Evolutionary conservation across 2,797 vertebrate genomes (phyloP).

Genomic region (Onychomys leucogaster): DNA sequence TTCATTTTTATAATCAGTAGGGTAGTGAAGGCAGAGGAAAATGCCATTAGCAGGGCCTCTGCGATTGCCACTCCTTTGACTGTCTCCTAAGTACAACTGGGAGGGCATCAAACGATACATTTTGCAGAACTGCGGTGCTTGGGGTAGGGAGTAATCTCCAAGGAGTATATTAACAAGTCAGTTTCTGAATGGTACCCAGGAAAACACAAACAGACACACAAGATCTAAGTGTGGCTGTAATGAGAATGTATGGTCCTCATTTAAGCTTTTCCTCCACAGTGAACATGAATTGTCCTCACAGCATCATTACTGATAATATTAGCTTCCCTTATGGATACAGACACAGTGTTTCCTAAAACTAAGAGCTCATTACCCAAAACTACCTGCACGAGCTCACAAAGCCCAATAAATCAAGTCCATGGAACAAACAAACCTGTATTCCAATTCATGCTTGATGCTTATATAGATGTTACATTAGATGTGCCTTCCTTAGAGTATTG

Average conservation of each 20-base stretch:
- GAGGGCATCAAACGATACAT: background rate
- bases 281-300: conserved; percentile 46
- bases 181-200: conserved; percentile 7
- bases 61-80: background rate
- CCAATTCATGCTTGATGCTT: conserved; percentile 13
- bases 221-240: conserved; percentile 18
- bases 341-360: conserved; percentile 10
- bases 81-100: background rate
- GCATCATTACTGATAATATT: conserved; percentile 9
- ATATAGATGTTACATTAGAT: background rate
- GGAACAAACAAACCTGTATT: background rate
- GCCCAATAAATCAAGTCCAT: conserved; percentile 3
- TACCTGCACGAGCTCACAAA: conserved; percentile 33
- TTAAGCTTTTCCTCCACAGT: background rate
- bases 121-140: background rate
- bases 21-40: background rate
- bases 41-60: background rate
- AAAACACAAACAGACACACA: background rate
- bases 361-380: conserved; percentile 49
- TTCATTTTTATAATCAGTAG: background rate
- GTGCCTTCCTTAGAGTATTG: background rate
- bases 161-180: conserved; percentile 27
- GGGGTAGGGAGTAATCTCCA: background rate
- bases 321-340: conserved; percentile 23
- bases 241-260: conserved; percentile 23